phyloP scores from a whole-genome alignment of 2,888 invertebrate genomes.

The Drosophila bunnanda region DNA sequence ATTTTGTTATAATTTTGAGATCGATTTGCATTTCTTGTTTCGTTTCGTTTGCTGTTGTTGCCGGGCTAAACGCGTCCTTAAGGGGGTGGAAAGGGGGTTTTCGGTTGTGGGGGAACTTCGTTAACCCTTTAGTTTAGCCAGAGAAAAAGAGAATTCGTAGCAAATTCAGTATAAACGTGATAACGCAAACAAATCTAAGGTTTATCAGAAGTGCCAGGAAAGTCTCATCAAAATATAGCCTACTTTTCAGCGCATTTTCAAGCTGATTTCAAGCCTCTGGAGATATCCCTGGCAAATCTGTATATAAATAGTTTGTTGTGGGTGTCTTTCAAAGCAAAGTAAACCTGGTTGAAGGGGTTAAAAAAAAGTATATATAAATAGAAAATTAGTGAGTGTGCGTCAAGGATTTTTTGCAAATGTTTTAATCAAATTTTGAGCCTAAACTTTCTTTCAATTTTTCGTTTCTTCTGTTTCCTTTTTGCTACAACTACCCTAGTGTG shows the following conservation, averaged over 20 bases:
- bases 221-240: not conserved
- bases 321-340: conserved; percentile 65
- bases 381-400: conserved; percentile 20
- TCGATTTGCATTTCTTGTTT: conserved; percentile 66
- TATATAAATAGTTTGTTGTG: not conserved
- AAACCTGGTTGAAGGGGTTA: conserved; percentile 52
- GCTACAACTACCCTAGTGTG: conserved; percentile 36
- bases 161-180: conserved; percentile 10
- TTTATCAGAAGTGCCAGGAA: not conserved
- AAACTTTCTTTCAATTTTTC: conserved; percentile 12
- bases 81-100: conserved; percentile 5
- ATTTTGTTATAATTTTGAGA: conserved; percentile 75
- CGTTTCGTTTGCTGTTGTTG: conserved; percentile 27
- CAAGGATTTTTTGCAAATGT: not conserved
- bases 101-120: conserved; percentile 5
- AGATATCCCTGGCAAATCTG: not conserved
- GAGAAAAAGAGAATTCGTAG: conserved; percentile 25
- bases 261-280: not conserved
- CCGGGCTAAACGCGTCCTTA: conserved; percentile 27
- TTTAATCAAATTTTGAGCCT: conserved; percentile 17
- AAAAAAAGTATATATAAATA: conserved; percentile 13
- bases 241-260: not conserved
- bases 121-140: conserved; percentile 25
- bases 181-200: conserved; percentile 22
- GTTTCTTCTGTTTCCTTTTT: not conserved